A percentile compares a stretch with the other conserved stretches of the same genome.
Evolutionary conservation across 2,888 invertebrate species (phyloP).

Genomic region (Prionchulus punctatus): DNA sequence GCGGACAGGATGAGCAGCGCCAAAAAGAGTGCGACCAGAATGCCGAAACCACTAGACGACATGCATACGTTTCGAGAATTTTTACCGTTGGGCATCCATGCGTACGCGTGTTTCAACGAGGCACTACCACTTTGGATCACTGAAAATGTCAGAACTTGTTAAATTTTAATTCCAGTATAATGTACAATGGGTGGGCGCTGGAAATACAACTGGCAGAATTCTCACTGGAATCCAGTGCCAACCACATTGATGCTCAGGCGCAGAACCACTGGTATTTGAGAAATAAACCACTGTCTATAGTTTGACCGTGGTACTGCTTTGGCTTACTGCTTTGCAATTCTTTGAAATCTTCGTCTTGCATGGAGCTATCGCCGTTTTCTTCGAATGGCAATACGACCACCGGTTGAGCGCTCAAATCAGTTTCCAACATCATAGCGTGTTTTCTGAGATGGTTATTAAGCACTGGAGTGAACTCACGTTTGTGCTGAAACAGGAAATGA

Average conservation of each 20-base stretch:
- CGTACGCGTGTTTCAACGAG: neutral
- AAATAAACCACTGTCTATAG: no score
- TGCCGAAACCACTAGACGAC: neutral
- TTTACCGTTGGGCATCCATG: neutral
- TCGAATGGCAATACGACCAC: conserved; percentile 11
- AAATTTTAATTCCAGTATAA: no score
- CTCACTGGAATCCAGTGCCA: no score
- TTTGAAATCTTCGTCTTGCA: neutral
- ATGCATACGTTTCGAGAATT: neutral
- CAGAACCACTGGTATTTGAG: no score
- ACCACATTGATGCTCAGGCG: no score
- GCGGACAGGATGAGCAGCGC: neutral
- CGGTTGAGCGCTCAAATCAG: conserved; percentile 2
- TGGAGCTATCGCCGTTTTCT: neutral
- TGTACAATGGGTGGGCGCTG: no score
- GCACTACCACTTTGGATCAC: neutral
- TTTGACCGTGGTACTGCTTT: no score
- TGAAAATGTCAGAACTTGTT: neutral
- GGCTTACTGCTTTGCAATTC: neutral
- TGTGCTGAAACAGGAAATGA: neutral
- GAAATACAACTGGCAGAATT: no score
- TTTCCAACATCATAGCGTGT: no score
- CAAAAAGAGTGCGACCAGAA: conserved; percentile 1
- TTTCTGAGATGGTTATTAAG: no score
- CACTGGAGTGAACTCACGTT: neutral